These are phyloP conservation scores for Nasonia oneida DNA, from an alignment of 2,888 invertebrate genomes.

Conservation along the genomic window DNA sequence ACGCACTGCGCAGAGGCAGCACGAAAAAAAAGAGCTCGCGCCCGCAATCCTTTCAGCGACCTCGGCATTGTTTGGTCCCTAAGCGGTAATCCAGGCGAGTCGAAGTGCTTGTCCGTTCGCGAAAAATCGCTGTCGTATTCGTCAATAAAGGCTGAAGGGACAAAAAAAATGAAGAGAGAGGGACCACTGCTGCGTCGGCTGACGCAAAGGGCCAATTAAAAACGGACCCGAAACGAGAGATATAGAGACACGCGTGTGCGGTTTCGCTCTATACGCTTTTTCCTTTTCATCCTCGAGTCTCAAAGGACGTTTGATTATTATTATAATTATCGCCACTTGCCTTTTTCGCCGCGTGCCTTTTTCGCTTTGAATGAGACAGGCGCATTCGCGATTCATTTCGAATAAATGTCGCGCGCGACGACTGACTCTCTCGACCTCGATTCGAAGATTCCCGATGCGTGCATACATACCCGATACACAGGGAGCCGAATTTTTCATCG, in stretches of 20 bases:
- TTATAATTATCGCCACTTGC: neutral
- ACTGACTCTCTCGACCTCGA: neutral
- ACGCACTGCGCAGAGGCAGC: neutral
- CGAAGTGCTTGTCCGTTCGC: constrained; percentile 54
- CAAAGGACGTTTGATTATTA: neutral
- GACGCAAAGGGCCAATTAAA: constrained; percentile 14
- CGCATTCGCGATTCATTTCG: neutral
- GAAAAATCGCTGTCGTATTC: constrained; percentile 41
- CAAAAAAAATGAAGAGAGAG: neutral
- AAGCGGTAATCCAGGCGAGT: constrained; percentile 52
- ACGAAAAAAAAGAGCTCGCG: neutral
- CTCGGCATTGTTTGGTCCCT: constrained; percentile 46
- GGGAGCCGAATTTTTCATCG: neutral
- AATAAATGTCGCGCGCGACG: neutral
- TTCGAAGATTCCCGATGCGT: neutral
- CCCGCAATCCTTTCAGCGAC: constrained; percentile 39
- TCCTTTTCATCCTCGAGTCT: neutral
- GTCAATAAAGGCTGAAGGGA: constrained; percentile 24
- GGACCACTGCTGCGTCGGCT: neutral
- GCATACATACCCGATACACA: neutral
- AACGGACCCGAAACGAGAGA: neutral
- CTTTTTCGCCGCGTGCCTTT: neutral
- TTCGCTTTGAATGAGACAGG: neutral
- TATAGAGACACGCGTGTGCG: neutral
- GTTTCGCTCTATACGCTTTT: neutral